Conservation (phyloP, 2,888 invertebrate genomes). For the Holacanthella duospinosa region DNA sequence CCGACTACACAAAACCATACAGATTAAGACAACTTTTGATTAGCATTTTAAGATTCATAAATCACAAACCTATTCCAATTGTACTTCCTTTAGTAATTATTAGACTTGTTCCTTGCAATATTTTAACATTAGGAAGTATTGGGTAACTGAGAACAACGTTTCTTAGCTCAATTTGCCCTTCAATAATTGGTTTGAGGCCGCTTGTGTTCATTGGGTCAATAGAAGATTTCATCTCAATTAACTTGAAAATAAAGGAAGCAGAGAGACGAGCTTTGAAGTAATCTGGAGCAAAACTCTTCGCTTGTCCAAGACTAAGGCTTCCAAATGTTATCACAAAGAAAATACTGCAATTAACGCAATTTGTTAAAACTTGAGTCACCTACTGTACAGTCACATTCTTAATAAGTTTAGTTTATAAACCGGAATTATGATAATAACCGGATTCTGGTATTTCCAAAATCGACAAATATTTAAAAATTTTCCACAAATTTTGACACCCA, state of each 20-base stretch:
- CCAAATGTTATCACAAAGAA: neutral
- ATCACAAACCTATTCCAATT: neutral
- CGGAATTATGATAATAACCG: too few relatives aligned
- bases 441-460: too few relatives aligned
- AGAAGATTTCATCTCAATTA: neutral
- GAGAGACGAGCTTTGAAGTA: neutral
- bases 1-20: neutral
- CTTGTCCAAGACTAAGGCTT: neutral
- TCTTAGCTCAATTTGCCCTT: conserved; percentile 60
- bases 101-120: conserved; percentile 44
- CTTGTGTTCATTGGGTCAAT: neutral
- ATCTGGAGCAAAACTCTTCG: neutral
- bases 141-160: conserved; percentile 66
- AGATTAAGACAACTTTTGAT: neutral
- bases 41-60: neutral
- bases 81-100: neutral
- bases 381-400: too few relatives aligned
- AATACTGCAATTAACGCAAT: neutral
- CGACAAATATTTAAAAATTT: too few relatives aligned
- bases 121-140: conserved; percentile 56
- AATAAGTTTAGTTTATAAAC: too few relatives aligned
- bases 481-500: too few relatives aligned
- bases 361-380: too few relatives aligned
- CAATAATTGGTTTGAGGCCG: conserved; percentile 36
- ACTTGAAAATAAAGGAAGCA: neutral